Percentiles rank a stretch among this genome's conserved stretches.
Conservation (phyloP, 2,888 invertebrate species). For the Phortica okadai region DNA sequence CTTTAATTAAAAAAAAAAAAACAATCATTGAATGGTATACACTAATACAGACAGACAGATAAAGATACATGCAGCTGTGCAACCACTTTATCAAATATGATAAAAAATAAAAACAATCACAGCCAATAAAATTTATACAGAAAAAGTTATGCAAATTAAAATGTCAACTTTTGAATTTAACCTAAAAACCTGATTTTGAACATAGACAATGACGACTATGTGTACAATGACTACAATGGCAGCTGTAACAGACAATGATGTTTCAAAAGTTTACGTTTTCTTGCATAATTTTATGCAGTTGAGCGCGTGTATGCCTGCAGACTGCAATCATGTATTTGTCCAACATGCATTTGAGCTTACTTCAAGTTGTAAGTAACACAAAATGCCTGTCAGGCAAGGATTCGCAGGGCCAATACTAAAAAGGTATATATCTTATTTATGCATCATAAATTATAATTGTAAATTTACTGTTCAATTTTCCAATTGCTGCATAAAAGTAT, state of each 20-base stretch:
- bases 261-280: not conserved
- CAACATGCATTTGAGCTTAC: not conserved
- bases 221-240: not conserved
- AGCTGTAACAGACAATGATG: not conserved
- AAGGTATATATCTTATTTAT: no score
- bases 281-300: not conserved
- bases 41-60: not conserved
- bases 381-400: no score
- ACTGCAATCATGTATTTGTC: not conserved
- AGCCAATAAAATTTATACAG: not conserved
- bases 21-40: not conserved
- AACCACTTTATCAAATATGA: slow-evolving; percentile 13
- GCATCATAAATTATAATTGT: no score
- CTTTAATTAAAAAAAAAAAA: slow-evolving; percentile 22
- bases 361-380: no score
- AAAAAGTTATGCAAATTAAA: slow-evolving; percentile 10
- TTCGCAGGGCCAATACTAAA: no score
- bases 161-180: slow-evolving; percentile 19
- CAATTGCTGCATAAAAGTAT: no score
- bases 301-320: not conserved
- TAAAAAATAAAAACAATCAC: not conserved
- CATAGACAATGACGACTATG: not conserved
- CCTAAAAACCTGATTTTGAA: slow-evolving; percentile 19
- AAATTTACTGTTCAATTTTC: no score
- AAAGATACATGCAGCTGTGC: slow-evolving; percentile 2